A percentile compares a stretch with the other conserved stretches of the same genome.
phyloP scores from a whole-genome alignment of 2,113 vertebrate species.

The Eubucco bourcierii region DNA sequence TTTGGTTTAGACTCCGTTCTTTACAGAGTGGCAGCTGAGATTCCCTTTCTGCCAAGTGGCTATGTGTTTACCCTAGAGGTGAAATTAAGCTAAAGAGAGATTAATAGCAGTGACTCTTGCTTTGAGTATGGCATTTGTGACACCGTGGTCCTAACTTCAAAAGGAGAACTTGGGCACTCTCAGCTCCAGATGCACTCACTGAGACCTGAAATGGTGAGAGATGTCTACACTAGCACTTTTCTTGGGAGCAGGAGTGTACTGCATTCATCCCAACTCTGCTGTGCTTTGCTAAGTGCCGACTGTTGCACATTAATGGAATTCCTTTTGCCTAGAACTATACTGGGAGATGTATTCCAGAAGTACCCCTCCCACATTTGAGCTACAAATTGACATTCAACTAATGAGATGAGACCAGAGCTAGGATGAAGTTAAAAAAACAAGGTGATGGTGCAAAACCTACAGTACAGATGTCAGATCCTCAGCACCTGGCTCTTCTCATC shows the following conservation, averaged over 20 bases:
- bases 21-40: not conserved
- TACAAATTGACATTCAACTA: not conserved
- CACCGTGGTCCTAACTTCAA: not conserved
- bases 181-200: not conserved
- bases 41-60: not conserved
- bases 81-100: not conserved
- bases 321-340: not conserved
- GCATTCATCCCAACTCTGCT: not conserved
- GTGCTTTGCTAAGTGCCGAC: not conserved
- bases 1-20: not conserved
- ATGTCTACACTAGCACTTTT: not conserved
- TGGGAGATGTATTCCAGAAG: not conserved
- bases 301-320: not conserved
- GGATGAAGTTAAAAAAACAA: not conserved
- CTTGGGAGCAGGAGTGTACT: not conserved
- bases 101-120: not conserved
- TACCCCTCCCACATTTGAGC: not conserved
- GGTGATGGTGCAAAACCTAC: accelerated
- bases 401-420: not conserved
- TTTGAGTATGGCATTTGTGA: not conserved
- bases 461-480: accelerated
- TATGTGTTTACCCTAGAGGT: not conserved
- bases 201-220: not conserved
- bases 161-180: not conserved
- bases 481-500: not conserved